Conservation (phyloP, 2,113 vertebrate species). For the Lampris megalopsis region DNA sequence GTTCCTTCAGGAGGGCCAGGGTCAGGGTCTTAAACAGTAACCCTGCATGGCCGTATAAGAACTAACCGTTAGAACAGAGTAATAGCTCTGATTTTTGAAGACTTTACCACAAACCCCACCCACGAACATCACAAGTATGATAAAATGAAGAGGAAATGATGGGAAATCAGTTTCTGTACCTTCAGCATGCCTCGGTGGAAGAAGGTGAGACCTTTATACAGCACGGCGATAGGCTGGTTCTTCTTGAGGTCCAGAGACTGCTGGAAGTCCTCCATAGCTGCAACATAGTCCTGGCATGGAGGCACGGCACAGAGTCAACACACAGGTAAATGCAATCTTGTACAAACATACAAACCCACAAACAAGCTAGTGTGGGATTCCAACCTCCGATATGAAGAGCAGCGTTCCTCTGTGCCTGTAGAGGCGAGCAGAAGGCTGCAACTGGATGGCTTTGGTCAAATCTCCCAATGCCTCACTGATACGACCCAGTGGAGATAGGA, state of each 20-base stretch:
- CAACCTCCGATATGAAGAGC: conserved; percentile 97
- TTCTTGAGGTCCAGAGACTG: conserved; percentile 93
- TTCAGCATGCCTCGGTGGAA: conserved; percentile 98
- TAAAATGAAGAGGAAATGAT: too few species aligned
- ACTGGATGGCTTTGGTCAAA: conserved; percentile 94
- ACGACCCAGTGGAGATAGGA: conserved; percentile 94
- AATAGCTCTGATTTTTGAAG: too few species aligned
- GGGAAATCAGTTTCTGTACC: conserved; percentile 74
- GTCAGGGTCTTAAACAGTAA: too few species aligned
- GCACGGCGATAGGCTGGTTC: conserved; percentile 96
- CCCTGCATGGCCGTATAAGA: too few species aligned
- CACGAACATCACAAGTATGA: too few species aligned
- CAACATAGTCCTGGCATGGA: conserved; percentile 89
- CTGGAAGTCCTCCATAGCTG: conserved; percentile 96
- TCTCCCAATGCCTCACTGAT: conserved; percentile 94
- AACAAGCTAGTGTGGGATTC: not conserved
- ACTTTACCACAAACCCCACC: too few species aligned
- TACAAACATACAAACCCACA: not conserved
- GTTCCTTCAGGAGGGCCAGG: too few species aligned
- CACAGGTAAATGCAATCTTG: not conserved
- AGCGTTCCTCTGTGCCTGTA: conserved; percentile 95
- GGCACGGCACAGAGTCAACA: conserved; percentile 7
- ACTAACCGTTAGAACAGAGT: too few species aligned
- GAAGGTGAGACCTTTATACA: conserved; percentile 97
- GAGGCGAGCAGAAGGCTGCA: conserved; percentile 94